Evolutionary conservation across 2,888 invertebrate genomes (phyloP), one percentile per base, ranked within the genome.

Genomic region (Erebia ligea): DNA sequence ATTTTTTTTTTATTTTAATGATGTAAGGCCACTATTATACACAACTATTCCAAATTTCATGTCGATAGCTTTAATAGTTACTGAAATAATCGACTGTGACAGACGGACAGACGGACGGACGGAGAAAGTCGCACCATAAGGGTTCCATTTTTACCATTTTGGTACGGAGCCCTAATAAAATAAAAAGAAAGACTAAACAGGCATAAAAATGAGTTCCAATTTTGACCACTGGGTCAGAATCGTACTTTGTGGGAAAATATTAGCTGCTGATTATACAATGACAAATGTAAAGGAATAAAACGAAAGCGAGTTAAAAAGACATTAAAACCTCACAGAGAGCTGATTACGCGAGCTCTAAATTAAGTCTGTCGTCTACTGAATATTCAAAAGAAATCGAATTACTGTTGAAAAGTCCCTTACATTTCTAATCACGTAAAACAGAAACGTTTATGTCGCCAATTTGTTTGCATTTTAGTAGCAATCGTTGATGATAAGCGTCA

Each of bases 361-460:
- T 71, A 71, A 69, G 50, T 67, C 69, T 57, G 34, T 25, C 69
- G 42, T 61, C 57, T 73, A 63, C 63, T 75, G 71, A 76, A 75
- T 74, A 76, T 76, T 75, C 71, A 73, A 72, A 75, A 71, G 71
- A 73, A 70, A 72, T 72, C 72, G 70, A 58, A 61, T 75, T 62
- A 67, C 50, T 42, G 73, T 68, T 66, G 21, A 70, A 71, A 73
- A 70, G 64, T 56, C 45, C 57, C 68, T 73, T 73, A 70, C 40
- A 52, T 72, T 75, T 75, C 75, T 72, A 73, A 75, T 75, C 75
- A 75, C 74, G 75, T 76, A 72, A 34, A 61, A 61, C 48, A 70
- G 64, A 61, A 72, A 67, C 70, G 59, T 48, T 68, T 64, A 54
- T 52, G 10, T 42, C 50, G 17, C 48, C 25, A 19, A 25, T 25